Evolutionary conservation across 1,140 invertebrate species (phyloP).

Genomic region (Brachionus koreanus): DNA sequence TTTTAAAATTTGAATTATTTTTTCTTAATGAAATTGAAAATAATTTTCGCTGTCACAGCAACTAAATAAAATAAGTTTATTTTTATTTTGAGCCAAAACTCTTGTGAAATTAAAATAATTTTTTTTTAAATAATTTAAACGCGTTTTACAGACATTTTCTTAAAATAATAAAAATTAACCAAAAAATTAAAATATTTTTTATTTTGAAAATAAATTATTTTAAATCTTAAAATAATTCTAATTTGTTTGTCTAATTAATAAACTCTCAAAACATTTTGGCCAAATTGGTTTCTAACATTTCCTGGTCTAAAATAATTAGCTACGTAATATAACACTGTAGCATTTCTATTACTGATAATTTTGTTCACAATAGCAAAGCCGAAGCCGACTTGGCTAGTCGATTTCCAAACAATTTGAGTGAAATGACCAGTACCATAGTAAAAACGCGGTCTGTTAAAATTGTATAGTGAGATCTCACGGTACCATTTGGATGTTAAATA

Average conservation of each 20-base stretch:
- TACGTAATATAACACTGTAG: neutral
- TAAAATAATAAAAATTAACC: neutral
- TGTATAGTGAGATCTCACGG: neutral
- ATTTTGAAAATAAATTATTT: neutral
- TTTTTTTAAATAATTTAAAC: neutral
- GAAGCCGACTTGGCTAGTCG: neutral
- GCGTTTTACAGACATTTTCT: neutral
- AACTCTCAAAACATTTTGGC: neutral
- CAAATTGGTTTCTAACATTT: neutral
- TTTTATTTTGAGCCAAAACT: neutral
- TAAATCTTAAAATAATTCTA: neutral
- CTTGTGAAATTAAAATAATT: neutral
- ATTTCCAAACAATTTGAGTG: conserved; percentile 36
- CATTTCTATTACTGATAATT: neutral
- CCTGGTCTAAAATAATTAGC: conserved; percentile 6
- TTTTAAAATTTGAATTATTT: neutral
- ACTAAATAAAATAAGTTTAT: neutral
- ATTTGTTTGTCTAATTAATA: neutral
- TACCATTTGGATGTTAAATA: conserved; percentile 14
- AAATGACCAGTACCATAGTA: conserved; percentile 17
- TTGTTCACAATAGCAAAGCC: neutral
- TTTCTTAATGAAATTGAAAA: neutral
- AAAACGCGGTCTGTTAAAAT: neutral
- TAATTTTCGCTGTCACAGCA: conserved; percentile 34
- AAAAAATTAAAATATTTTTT: neutral